A percentile compares a stretch with the other conserved stretches of the same genome.
Conservation (phyloP, 2,888 invertebrate genomes). For the Machimus rusticus region DNA sequence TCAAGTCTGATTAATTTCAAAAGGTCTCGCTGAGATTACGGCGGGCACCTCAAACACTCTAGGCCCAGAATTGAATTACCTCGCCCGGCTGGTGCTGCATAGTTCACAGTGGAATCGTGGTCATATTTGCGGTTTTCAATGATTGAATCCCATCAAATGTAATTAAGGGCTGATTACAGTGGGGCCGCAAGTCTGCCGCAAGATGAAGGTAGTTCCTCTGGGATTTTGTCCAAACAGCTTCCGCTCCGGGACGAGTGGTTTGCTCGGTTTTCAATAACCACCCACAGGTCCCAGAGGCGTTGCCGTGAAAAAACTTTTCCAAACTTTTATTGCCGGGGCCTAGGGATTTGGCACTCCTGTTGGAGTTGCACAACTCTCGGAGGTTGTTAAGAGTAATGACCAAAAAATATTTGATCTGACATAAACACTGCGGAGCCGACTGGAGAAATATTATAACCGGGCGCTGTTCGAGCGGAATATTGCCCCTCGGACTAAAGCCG, state of each 20-base stretch:
- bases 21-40: not conserved
- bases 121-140: constrained; percentile 10
- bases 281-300: not conserved
- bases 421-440: not conserved
- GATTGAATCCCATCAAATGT: constrained; percentile 1
- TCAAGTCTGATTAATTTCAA: constrained; percentile 14
- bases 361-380: not conserved
- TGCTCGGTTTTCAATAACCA: not conserved
- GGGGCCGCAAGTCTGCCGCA: not conserved
- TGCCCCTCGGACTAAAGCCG: not conserved
- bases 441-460: constrained; percentile 23
- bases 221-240: not conserved
- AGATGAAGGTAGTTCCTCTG: not conserved
- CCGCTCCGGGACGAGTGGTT: not conserved
- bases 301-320: not conserved
- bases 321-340: not conserved
- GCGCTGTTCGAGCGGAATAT: not conserved
- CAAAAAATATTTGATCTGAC: constrained; percentile 38
- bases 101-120: constrained; percentile 2
- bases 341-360: not conserved
- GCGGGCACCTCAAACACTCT: not conserved
- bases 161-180: constrained; percentile 1
- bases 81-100: not conserved
- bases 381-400: constrained; percentile 37
- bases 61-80: not conserved